These are phyloP conservation scores for Lasiurus borealis DNA, from an alignment of 2,113 vertebrate species.

Conservation along the genomic window DNA sequence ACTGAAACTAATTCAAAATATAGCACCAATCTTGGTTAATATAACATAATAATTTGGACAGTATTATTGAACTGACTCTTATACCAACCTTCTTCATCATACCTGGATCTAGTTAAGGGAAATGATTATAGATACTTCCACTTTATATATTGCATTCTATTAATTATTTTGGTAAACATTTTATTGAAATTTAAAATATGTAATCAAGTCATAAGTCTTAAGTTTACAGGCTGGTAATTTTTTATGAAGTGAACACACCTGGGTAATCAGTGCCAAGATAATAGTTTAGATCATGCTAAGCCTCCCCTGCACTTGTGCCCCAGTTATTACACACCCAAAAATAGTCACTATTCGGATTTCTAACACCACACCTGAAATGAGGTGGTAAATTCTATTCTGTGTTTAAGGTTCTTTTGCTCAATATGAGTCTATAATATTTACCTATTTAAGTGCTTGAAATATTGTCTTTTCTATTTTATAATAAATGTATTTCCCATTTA, in stretches of 20 bases:
- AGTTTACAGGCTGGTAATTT: background rate
- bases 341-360: background rate
- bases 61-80: background rate
- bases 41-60: background rate
- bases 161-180: background rate
- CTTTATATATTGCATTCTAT: background rate
- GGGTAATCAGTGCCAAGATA: background rate
- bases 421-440: background rate
- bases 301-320: rapidly evolving
- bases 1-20: background rate
- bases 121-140: background rate
- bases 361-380: background rate
- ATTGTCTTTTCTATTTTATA: background rate
- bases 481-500: background rate
- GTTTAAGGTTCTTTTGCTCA: background rate
- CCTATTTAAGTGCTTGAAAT: background rate
- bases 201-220: background rate
- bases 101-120: background rate
- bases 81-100: background rate
- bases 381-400: background rate
- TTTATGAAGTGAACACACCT: background rate
- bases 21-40: background rate
- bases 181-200: background rate
- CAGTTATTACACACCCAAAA: rapidly evolving
- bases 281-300: background rate